These are phyloP conservation scores for Carollia perspicillata DNA, from an alignment of 2,113 vertebrate species.

Conservation along the genomic window DNA sequence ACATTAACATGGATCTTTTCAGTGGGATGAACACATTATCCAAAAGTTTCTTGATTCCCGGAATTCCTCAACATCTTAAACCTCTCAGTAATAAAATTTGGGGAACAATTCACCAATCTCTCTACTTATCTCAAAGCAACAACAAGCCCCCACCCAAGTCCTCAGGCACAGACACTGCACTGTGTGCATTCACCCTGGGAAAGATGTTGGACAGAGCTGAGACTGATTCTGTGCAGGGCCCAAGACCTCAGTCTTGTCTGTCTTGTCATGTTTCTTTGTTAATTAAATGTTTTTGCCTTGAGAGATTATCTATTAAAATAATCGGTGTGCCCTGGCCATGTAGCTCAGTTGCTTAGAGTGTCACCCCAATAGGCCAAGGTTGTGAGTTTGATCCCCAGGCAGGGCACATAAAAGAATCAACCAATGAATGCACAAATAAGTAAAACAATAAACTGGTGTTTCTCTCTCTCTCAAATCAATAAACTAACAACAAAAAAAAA, in stretches of 20 bases:
- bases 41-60: background rate
- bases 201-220: background rate
- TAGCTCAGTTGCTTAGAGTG: too few relatives aligned
- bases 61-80: background rate
- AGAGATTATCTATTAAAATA: background rate
- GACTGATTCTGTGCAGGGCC: background rate
- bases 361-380: too few relatives aligned
- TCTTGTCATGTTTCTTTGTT: background rate
- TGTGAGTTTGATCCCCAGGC: too few relatives aligned
- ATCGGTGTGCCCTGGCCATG: background rate
- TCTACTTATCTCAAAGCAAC: background rate
- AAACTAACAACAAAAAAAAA: too few relatives aligned
- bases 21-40: background rate
- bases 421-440: too few relatives aligned
- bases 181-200: background rate
- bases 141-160: background rate
- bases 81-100: background rate
- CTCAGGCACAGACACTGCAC: background rate
- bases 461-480: too few relatives aligned
- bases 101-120: background rate
- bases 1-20: background rate
- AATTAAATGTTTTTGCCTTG: background rate
- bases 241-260: background rate
- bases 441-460: too few relatives aligned
- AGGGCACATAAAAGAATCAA: too few relatives aligned